Evolutionary conservation across 2,888 invertebrate genomes (phyloP).

Genomic region (Dryomyza anilis): DNA sequence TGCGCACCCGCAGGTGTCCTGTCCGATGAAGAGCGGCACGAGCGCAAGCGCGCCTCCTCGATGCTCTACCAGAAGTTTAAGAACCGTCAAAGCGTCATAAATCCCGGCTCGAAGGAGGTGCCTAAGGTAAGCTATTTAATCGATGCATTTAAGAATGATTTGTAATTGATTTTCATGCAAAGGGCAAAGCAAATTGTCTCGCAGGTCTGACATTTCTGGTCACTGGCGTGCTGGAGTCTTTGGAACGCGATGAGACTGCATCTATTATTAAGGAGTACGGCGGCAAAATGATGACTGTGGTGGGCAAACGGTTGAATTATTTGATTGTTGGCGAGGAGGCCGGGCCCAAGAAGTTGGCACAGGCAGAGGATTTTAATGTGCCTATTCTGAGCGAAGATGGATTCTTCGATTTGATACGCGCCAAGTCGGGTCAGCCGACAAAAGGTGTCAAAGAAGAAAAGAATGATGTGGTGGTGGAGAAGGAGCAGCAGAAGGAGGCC

Average conservation of each 20-base stretch:
- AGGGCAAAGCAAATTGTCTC: constrained; percentile 77
- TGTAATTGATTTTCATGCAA: background rate
- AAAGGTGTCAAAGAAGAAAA: constrained; percentile 11
- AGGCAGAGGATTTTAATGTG: constrained; percentile 74
- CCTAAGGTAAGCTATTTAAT: constrained; percentile 68
- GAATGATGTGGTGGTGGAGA: background rate
- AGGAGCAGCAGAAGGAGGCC: constrained; percentile 22
- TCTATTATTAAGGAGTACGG: constrained; percentile 79
- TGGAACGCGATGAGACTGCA: constrained; percentile 81
- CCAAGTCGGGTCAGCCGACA: constrained; percentile 62
- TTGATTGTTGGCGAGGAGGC: constrained; percentile 84
- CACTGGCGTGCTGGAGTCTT: constrained; percentile 86
- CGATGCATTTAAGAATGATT: background rate
- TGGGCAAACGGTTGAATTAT: constrained; percentile 82
- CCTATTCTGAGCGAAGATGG: constrained; percentile 81
- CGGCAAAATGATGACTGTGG: constrained; percentile 73
- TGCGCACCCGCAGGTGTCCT: constrained; percentile 42
- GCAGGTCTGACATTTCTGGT: constrained; percentile 74
- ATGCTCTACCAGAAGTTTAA: constrained; percentile 77
- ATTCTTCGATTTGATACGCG: constrained; percentile 76
- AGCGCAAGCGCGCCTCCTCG: constrained; percentile 70
- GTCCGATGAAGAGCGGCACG: constrained; percentile 71
- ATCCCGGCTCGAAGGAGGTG: constrained; percentile 82
- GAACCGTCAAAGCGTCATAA: constrained; percentile 78
- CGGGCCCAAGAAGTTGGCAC: constrained; percentile 82